These are phyloP conservation scores for Labia minor DNA, from an alignment of 2,888 invertebrate species.

Conservation along the genomic window DNA sequence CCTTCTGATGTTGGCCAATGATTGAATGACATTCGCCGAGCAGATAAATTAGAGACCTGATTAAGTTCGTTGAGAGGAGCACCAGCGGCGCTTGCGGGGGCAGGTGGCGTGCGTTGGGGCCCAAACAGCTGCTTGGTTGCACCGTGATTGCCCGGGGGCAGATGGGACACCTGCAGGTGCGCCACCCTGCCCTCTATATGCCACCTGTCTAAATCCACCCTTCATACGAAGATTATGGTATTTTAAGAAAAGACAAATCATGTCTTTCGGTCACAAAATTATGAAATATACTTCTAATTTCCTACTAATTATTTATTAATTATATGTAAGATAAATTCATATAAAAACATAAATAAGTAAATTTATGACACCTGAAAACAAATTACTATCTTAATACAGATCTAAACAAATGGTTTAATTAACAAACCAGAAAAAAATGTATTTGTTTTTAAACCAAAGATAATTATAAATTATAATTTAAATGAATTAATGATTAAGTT, in stretches of 20 bases:
- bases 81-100: not conserved
- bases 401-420: not conserved
- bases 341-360: not conserved
- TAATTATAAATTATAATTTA: not conserved
- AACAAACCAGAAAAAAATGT: not conserved
- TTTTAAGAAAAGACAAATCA: not conserved
- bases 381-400: not conserved
- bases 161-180: constrained; percentile 6
- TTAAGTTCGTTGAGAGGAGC: not conserved
- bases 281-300: not conserved
- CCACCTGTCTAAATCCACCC: not conserved
- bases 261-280: not conserved
- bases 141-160: not conserved
- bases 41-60: not conserved
- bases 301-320: not conserved
- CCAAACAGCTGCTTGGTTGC: not conserved
- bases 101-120: too few relatives aligned
- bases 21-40: not conserved
- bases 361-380: constrained; percentile 1
- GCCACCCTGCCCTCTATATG: not conserved
- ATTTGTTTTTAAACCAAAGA: not conserved
- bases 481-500: too few relatives aligned
- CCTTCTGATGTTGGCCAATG: too few relatives aligned
- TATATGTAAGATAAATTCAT: not conserved
- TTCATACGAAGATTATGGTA: not conserved